Percentiles rank a stretch among this genome's conserved stretches.
These are phyloP conservation scores for Drosophila prolongata DNA, from an alignment of 2,888 invertebrate genomes.

Conservation along the genomic window DNA sequence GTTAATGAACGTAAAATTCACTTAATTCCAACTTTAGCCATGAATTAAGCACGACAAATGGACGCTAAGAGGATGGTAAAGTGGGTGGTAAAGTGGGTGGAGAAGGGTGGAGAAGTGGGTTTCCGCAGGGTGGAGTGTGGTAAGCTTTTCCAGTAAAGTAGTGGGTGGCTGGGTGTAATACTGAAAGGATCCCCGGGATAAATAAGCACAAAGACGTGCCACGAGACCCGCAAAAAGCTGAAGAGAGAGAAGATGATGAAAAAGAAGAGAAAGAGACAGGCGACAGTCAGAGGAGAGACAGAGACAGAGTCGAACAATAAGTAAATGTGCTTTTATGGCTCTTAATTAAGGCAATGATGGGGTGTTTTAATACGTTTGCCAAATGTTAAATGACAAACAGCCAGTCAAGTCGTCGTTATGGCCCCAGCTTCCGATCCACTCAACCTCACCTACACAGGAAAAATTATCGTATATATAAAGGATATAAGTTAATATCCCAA, in stretches of 20 bases:
- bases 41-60: slow-evolving; percentile 82
- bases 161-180: slow-evolving; percentile 9
- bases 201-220: slow-evolving; percentile 75
- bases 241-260: slow-evolving; percentile 1
- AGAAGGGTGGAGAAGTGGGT: slow-evolving; percentile 9
- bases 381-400: slow-evolving; percentile 82
- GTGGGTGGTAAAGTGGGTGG: slow-evolving; percentile 19
- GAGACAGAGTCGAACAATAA: slow-evolving; percentile 65
- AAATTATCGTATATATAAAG: no score
- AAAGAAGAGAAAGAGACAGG: background rate
- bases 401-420: slow-evolving; percentile 53
- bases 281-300: no score
- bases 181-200: slow-evolving; percentile 46
- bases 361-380: slow-evolving; percentile 84
- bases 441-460: background rate
- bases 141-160: slow-evolving; percentile 18
- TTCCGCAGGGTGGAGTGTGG: slow-evolving; percentile 1
- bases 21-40: slow-evolving; percentile 83
- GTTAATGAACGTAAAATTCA: slow-evolving; percentile 84
- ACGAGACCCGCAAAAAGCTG: slow-evolving; percentile 26
- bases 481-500: background rate
- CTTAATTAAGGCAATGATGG: slow-evolving; percentile 85
- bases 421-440: slow-evolving; percentile 24
- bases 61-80: slow-evolving; percentile 40
- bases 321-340: slow-evolving; percentile 84